phyloP scores from a whole-genome alignment of 2,797 vertebrate species.

The Graptemys geographica region DNA sequence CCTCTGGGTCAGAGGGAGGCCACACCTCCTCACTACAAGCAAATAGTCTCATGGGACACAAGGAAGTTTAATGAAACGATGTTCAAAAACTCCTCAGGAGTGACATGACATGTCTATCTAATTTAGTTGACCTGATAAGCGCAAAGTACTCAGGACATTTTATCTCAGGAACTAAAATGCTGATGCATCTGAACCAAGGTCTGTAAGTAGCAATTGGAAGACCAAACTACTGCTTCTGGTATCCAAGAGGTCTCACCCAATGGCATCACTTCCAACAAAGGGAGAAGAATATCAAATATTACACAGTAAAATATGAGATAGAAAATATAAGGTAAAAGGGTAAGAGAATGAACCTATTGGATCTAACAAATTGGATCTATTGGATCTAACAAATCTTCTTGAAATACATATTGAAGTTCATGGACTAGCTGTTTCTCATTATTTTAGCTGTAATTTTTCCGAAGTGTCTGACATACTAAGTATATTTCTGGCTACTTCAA shows the following conservation, averaged over 20 bases:
- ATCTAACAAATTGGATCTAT: neutral
- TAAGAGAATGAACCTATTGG: neutral
- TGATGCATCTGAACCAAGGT: neutral
- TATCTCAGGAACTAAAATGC: constrained; percentile 6
- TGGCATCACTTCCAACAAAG: neutral
- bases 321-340: neutral
- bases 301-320: neutral
- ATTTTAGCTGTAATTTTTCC: neutral
- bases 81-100: neutral
- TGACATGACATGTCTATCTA: neutral
- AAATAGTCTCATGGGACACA: neutral
- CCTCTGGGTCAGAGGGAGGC: too few relatives aligned
- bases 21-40: too few relatives aligned
- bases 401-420: neutral
- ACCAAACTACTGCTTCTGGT: neutral
- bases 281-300: neutral
- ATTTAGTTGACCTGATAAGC: neutral
- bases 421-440: neutral
- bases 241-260: neutral
- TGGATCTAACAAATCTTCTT: neutral
- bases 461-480: neutral
- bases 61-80: neutral
- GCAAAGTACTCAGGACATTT: neutral
- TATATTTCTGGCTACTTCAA: neutral
- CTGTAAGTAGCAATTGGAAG: neutral